Base-by-base conservation (phyloP, 2,797 vertebrate species). In the Acropternis orthonyx region DNA sequence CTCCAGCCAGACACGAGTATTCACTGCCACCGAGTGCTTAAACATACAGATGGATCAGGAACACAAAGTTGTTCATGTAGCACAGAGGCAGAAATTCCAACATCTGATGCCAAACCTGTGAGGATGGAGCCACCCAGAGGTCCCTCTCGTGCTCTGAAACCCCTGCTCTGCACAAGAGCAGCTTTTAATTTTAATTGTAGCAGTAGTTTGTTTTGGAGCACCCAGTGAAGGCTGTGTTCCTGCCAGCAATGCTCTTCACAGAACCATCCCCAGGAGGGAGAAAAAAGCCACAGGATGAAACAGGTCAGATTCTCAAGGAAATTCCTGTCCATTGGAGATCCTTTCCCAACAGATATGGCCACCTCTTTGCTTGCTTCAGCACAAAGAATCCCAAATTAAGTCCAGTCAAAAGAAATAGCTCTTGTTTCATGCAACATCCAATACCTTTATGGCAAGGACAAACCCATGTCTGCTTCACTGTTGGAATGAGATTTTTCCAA, bases 91-190 rank as follows among this genome's bases (percentile, higher is more conserved):
- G n/a, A 30, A 83, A 74, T 36, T 1, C 41, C 49, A 49, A 4
- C 3, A 28, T 21, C 74, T 41, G 7, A 6, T 1, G 5, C n/a
- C 83, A 94, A 93, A 56, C 6, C 59, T 43, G 84, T 41, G 93
- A 62, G 49, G 86, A 78, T 68, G 59, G 91, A 93, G 95, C 83
- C 85, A 72, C 85, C 92, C 93, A 92, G 93, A 96, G 93, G 94
- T 16, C 23, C n/a, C 41, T 92, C 41, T 46, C 23, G 39, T 63
- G 26, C 85, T 59, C 48, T 67, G 76, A 32, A 58, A n/a, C 2
- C 36, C 30, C 19, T 66, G 44, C 63, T 68, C 28, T 12, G 36
- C 43, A 28, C 36, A 73, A n/a, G 10, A 80, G 52, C 52, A 23
- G 36, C 32, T 54, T 24, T 37, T 37, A 12, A 12, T 9, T 37